Base-by-base conservation (phyloP, 2,888 invertebrate species). In the Meteorus cinctellus region DNA sequence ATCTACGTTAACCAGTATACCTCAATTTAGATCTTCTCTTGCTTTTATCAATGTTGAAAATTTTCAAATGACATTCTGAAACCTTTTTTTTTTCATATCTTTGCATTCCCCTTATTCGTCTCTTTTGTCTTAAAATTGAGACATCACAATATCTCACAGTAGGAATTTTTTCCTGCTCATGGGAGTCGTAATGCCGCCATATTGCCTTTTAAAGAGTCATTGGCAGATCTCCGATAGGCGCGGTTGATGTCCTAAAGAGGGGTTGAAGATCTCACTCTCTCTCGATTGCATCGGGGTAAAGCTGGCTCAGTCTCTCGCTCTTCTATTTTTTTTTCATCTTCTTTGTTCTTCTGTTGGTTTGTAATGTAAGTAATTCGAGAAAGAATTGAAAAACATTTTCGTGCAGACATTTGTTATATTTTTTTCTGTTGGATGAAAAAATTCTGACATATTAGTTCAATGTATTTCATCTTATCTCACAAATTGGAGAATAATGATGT, bases 141-240 rank as follows among this genome's bases (percentile, higher is more conserved):
- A 72, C 36, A 63, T 63, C 41, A 12, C 41, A 24, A 71, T 59
- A 65, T 65, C 24, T 19, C 65, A 24, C 36, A 2, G 4, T 6
- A 1, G 8, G 14, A 36, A 71, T 71, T 63, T 63, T 72, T 72
- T 72, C 34, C 27, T 19, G 19, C 70, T 63, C 48, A 69, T 48
- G 63, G 41, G 65, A 41, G 65, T 65, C 36, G 65, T 65, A 34
- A 5, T 4, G n/a, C 4, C 72, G 48, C 63, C 63, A 72, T 72
- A 72, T 72, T 72, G 63, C 45, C 63, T 63, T 34, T 72, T 48
- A 63, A 72, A 63, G 48, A 62, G 31, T 63, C 72, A 72, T 72
- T 48, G 63, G 29, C 34, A 63, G 60, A 62, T 72, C 63, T 31
- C 41, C 6, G 41, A 72, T 63, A 63, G 72, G 63, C 45, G 63